These are phyloP conservation scores for Odontothrips loti DNA, from an alignment of 2,888 invertebrate species.

Conservation along the genomic window DNA sequence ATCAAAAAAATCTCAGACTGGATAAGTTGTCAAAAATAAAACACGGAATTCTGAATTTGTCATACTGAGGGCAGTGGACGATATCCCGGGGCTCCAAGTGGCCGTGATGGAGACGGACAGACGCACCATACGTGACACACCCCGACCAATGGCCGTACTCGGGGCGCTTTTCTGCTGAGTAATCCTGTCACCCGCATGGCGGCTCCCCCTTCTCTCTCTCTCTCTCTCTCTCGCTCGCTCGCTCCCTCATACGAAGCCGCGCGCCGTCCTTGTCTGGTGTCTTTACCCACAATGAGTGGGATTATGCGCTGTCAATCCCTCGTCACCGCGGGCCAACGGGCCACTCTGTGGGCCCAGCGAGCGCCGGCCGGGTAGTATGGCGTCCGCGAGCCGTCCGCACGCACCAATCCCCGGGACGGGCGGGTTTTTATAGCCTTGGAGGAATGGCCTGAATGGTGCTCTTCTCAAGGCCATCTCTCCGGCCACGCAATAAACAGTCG, in stretches of 20 bases:
- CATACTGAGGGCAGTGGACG: neutral
- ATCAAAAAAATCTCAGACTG: neutral
- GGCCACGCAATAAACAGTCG: too few relatives aligned
- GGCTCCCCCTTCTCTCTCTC: neutral
- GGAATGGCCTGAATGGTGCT: too few relatives aligned
- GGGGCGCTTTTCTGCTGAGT: slow-evolving; percentile 1
- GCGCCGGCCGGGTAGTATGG: neutral
- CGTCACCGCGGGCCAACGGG: neutral
- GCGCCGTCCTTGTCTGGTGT: too few relatives aligned
- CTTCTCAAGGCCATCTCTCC: too few relatives aligned
- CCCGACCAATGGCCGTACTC: neutral
- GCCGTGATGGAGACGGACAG: neutral
- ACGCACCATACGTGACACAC: neutral
- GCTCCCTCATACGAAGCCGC: too few relatives aligned
- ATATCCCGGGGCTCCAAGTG: neutral
- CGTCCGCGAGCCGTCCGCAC: neutral
- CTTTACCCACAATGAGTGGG: neutral
- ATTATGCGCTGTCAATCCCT: slow-evolving; percentile 9
- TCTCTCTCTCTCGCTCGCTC: too few relatives aligned
- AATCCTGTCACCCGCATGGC: slow-evolving; percentile 1
- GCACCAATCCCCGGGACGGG: too few relatives aligned
- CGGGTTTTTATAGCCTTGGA: too few relatives aligned
- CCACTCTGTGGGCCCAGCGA: neutral
- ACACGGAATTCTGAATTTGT: neutral
- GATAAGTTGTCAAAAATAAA: neutral